Evolutionary conservation across 2,113 vertebrate genomes (phyloP), one percentile per base, ranked within the genome.

Genomic region (Anolis carolinensis): DNA sequence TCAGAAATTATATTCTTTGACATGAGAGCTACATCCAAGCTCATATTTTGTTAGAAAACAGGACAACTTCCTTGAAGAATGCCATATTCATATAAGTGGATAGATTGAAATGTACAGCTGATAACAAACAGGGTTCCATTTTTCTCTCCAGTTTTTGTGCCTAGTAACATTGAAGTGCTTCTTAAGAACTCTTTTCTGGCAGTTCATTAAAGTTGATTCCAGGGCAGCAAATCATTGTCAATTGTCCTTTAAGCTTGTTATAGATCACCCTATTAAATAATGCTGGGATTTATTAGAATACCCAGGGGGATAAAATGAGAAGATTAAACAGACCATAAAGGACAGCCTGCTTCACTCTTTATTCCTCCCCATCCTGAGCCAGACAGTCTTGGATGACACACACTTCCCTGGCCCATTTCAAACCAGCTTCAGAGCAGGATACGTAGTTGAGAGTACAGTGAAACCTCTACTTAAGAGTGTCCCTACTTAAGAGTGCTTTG

Each of bases 1-100:
- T 80, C 76, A 84, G 88, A 76, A 87, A 25, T 13, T 21, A 75
- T 79, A 91, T 88, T 7, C 3, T 62, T 67, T 79, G 48, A 83
- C 62, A 55, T 91, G 86, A 95, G 87, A 86, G 30, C 16, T 91
- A 67, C 50, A n/a, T 89, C 87, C 83, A 85, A 75, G 72, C 20
- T 63, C 16, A 0, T 84, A 1, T 83, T 76, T 78, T 93, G 80
- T 88, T 78, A 13, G 84, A 91, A 91, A 78, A 91, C 87, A 92
- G 85, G 85, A 32, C 23, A 89, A 14, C 52, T 75, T 90, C 52
- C 25, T 7, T 13, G 39, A 72, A 75, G 18, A 91, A 82, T 55
- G 25, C 30, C 48, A 72, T 71, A 89, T 67, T 48, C 82, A 3
- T 2, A 0, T 76, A 63, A 89, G 74, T 76, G 72, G 68, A 79